Evolutionary conservation across 2,113 vertebrate species (phyloP), one percentile per base, ranked within the genome.

Genomic region (Tamias sibiricus): DNA sequence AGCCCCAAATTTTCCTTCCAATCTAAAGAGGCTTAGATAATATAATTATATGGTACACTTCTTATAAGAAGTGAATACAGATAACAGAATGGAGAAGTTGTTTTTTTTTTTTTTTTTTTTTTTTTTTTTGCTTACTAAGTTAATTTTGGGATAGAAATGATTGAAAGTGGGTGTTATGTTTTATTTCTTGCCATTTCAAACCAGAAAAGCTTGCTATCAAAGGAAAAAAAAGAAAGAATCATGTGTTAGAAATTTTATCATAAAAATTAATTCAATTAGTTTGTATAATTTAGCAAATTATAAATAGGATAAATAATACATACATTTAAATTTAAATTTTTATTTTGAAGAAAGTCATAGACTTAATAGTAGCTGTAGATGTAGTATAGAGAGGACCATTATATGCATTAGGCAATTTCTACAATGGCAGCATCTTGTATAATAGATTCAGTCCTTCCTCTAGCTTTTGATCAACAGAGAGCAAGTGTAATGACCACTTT

Each of bases 201-300:
- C 10, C 20, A 86, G 64, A 80, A 93, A 76, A 3, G 13, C 0
- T 54, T 59, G 37, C 20, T 37, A 52, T 91, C 32, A 85, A 84
- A 83, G 42, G 87, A 64, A 40, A 52, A 80, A 91, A 81, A 90
- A 86, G 16, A 94, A 74, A 86, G 16, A 94, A 74, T 75, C 54
- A 69, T 11, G 49, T 44, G 24, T 32, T 83, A 42, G 40, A 91
- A 79, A 74, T 95, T 92, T 13, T 87, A 20, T 87, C 17, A 62
- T 37, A 57, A 47, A 90, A 96, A 82, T 93, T 30, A 82, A 9
- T 79, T 90, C 13, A 87, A 94, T 79, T 49, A 85, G 93, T 84
- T 72, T 74, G 42, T 68, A 13, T 22, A 87, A 35, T 77, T 76
- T 81, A 96, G 14, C 0, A 24, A 64, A 66, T 93, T 72, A 37